Conservation (phyloP, 1,140 invertebrate species). For the Magallana gigas region DNA sequence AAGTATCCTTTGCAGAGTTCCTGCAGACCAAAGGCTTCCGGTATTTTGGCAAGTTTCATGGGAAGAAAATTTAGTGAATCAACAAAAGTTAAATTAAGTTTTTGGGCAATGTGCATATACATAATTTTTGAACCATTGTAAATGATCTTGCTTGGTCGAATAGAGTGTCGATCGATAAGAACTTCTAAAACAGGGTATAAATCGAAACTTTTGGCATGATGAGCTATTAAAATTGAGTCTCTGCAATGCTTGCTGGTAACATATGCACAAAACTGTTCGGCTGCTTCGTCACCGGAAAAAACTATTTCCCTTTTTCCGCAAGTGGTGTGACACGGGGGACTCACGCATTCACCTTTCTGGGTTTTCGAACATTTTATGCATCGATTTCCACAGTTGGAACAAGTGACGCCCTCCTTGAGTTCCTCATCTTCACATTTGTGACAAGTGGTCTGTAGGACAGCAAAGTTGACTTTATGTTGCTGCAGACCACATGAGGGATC, state of each 20-base stretch:
- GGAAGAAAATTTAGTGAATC: constrained; percentile 49
- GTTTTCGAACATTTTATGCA: constrained; percentile 25
- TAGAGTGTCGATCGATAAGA: too few relatives aligned
- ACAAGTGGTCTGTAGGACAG: constrained; percentile 43
- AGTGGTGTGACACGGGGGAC: neutral
- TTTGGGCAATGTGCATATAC: too few relatives aligned
- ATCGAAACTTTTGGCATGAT: constrained; percentile 36
- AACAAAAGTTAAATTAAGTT: constrained; percentile 42
- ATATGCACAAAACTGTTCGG: constrained; percentile 27
- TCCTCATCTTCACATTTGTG: constrained; percentile 33
- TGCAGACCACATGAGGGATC: constrained; percentile 30
- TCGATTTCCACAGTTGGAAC: constrained; percentile 42
- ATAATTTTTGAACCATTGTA: too few relatives aligned
- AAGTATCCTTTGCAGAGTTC: constrained; percentile 50
- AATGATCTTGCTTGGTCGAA: too few relatives aligned
- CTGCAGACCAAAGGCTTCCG: constrained; percentile 44
- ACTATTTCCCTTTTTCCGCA: constrained; percentile 34
- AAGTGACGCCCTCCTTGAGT: neutral
- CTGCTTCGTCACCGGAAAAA: constrained; percentile 27
- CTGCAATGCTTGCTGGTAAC: neutral
- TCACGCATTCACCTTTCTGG: neutral
- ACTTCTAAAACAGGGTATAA: too few relatives aligned
- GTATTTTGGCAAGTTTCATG: constrained; percentile 43
- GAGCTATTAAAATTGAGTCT: constrained; percentile 16
- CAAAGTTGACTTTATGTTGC: constrained; percentile 51